Conservation (phyloP, 1,140 invertebrate genomes). For the Trachymyrmex cornetzi region DNA sequence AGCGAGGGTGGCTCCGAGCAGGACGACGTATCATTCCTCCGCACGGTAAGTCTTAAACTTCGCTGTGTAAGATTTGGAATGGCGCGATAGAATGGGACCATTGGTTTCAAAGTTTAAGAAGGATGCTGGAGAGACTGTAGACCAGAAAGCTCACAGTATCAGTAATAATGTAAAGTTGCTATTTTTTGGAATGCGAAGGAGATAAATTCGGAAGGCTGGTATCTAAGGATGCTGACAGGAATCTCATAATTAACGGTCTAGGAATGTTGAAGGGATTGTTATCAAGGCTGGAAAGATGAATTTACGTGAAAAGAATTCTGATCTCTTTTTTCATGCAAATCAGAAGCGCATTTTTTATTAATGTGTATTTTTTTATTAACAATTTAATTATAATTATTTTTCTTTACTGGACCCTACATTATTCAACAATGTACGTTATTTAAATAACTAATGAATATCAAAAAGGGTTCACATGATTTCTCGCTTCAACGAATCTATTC, state of each 20-base stretch:
- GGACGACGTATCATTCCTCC: conserved; percentile 99
- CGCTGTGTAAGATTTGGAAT: background rate
- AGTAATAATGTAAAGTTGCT: background rate
- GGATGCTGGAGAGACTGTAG: background rate
- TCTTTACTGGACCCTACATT: background rate
- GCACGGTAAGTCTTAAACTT: conserved; percentile 93
- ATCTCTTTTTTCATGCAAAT: background rate
- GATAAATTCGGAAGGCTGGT: background rate
- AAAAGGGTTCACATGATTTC: background rate
- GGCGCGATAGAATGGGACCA: background rate
- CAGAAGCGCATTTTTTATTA: background rate
- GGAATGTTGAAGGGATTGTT: background rate
- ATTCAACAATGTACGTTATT: background rate
- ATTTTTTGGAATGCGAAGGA: background rate
- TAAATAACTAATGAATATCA: background rate
- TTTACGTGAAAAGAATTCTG: background rate
- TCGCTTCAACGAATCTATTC: background rate
- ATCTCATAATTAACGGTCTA: background rate
- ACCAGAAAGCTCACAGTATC: background rate
- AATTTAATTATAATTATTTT: background rate
- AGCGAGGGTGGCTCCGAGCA: conserved; percentile 97
- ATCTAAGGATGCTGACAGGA: background rate
- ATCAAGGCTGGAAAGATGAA: background rate
- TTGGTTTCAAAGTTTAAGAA: background rate
- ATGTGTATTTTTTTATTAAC: background rate